Conservation (phyloP, 1,140 invertebrate species). For the Fragariocoptes setiger region DNA sequence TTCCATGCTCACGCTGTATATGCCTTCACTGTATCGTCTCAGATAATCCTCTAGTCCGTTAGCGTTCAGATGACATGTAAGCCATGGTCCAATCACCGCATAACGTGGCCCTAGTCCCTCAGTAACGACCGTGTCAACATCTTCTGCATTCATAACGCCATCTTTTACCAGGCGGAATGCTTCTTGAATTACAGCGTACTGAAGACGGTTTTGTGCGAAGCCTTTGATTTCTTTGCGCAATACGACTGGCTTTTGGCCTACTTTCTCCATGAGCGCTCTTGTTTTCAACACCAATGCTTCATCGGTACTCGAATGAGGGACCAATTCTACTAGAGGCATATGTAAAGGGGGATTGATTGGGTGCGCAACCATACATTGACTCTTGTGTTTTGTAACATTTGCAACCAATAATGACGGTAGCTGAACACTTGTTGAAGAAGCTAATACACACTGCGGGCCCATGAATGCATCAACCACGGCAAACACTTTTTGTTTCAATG, state of each 20-base stretch:
- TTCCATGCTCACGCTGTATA: constrained; percentile 32
- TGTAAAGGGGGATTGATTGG: constrained; percentile 90
- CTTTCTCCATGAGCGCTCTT: constrained; percentile 42
- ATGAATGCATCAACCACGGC: constrained; percentile 33
- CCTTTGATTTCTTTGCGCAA: constrained; percentile 55
- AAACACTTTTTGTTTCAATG: constrained; percentile 50
- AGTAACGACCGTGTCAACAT: constrained; percentile 70
- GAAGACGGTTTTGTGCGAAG: constrained; percentile 71
- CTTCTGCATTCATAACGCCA: constrained; percentile 45
- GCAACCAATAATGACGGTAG: constrained; percentile 40
- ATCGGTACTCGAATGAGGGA: constrained; percentile 45
- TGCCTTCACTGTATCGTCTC: constrained; percentile 27
- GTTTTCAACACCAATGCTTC: constrained; percentile 31
- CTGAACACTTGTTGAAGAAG: constrained; percentile 62
- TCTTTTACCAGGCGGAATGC: constrained; percentile 55
- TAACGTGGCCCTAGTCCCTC: constrained; percentile 77
- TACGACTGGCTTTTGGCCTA: constrained; percentile 60
- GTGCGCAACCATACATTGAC: constrained; percentile 46
- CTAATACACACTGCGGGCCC: constrained; percentile 21
- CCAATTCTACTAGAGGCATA: constrained; percentile 65
- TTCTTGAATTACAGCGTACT: constrained; percentile 81
- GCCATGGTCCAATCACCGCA: constrained; percentile 66
- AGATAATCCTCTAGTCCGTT: constrained; percentile 41
- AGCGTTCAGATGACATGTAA: constrained; percentile 77
- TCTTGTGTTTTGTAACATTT: constrained; percentile 37